These are phyloP conservation scores for Osmerus eperlanus DNA, from an alignment of 2,113 vertebrate species.

Conservation along the genomic window DNA sequence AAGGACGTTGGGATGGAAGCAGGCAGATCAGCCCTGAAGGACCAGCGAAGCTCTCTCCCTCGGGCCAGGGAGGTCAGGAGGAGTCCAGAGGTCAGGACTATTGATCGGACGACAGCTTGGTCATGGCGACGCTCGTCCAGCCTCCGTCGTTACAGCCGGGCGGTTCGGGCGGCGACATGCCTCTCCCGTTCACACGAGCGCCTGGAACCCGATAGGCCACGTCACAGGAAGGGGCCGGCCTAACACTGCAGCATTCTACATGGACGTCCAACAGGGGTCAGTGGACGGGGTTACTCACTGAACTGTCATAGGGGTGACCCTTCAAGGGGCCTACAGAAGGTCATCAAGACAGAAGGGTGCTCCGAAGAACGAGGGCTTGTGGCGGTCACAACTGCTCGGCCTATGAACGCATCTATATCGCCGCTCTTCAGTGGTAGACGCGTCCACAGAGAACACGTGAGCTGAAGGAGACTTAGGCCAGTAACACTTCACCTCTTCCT, in stretches of 20 bases:
- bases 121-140: no score
- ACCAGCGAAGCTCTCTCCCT: no score
- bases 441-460: no score
- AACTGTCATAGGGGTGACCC: not conserved
- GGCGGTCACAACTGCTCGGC: not conserved
- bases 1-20: no score
- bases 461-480: no score
- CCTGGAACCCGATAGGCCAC: not conserved
- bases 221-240: not conserved
- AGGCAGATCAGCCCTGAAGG: no score
- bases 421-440: no score
- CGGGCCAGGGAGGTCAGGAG: not conserved
- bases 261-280: not conserved
- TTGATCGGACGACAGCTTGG: not conserved
- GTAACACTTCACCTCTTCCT: no score
- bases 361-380: not conserved
- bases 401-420: no score
- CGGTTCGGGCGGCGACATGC: conserved; percentile 15
- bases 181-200: conserved; percentile 28
- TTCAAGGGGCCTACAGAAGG: no score
- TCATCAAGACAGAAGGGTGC: no score
- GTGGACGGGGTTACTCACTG: not conserved
- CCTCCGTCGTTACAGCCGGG: no score
- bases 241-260: not conserved
- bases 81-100: conserved; percentile 11